Percentiles rank a stretch among this genome's conserved stretches.
phyloP scores from a whole-genome alignment of 2,113 vertebrate species.

The Nothoprocta pentlandii region DNA sequence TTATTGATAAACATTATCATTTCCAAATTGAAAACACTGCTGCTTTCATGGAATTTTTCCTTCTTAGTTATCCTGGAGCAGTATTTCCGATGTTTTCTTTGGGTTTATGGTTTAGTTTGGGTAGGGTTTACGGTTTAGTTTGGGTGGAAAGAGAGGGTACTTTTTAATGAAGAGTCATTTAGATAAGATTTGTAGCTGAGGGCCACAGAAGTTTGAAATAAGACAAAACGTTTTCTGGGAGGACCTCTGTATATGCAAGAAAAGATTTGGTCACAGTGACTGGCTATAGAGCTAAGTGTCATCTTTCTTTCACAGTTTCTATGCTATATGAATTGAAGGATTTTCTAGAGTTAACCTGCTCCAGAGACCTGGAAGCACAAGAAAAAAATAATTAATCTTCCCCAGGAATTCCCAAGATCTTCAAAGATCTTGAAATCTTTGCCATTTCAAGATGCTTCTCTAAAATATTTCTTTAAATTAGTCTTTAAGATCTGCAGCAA shows the following conservation, averaged over 20 bases:
- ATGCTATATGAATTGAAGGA: background rate
- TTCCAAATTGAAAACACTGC: background rate
- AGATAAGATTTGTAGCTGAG: background rate
- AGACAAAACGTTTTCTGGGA: background rate
- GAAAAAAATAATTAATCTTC: background rate
- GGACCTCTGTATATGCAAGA: background rate
- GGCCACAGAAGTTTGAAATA: background rate
- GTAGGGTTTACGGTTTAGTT: background rate
- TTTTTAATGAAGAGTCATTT: background rate
- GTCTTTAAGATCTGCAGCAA: background rate
- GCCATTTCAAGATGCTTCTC: background rate
- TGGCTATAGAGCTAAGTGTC: background rate
- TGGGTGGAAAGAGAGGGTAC: background rate
- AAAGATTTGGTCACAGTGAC: background rate
- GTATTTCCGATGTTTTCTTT: background rate
- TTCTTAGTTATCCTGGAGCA: rapidly evolving
- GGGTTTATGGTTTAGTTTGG: background rate
- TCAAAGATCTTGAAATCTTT: background rate
- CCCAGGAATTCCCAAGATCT: background rate
- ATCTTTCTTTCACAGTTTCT: background rate
- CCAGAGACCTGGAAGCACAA: background rate
- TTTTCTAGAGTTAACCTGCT: background rate
- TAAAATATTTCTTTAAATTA: background rate
- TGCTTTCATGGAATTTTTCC: background rate
- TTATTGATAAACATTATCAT: background rate